A percentile compares a stretch with the other conserved stretches of the same genome.
These are phyloP conservation scores for Spatula clypeata DNA, from an alignment of 2,797 vertebrate species.

Conservation along the genomic window DNA sequence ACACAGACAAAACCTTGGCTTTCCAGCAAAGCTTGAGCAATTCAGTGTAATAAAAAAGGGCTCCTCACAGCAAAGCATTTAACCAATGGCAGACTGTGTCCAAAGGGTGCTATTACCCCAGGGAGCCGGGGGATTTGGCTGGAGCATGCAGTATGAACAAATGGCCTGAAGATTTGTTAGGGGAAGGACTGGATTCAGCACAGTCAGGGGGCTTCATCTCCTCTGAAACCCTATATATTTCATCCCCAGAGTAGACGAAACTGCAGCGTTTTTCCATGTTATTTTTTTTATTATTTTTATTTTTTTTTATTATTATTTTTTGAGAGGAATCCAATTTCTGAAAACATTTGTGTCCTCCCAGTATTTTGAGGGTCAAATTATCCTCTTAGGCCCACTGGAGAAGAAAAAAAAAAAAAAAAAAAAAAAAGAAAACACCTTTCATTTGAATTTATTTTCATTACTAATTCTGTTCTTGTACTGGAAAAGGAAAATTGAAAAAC, in stretches of 20 bases:
- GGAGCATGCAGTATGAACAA: not conserved
- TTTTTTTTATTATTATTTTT: not conserved
- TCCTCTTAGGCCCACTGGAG: not conserved
- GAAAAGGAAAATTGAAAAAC: not conserved
- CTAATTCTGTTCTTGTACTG: not conserved
- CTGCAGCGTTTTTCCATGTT: not conserved
- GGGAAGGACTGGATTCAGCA: not conserved
- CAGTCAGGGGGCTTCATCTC: not conserved
- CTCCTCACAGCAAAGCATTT: conserved; percentile 48
- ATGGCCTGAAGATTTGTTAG: conserved; percentile 20
- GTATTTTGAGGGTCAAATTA: not conserved
- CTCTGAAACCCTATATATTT: not conserved
- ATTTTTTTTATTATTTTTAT: not conserved
- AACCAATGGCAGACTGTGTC: conserved; percentile 37
- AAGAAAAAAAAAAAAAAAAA: not conserved
- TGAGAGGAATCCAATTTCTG: not conserved
- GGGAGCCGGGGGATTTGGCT: not conserved
- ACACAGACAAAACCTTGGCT: conserved; percentile 34
- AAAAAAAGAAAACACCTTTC: not conserved
- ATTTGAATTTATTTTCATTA: conserved; percentile 4
- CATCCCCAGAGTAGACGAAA: not conserved
- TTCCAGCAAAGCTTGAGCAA: conserved; percentile 53
- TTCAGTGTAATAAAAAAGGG: conserved; percentile 54
- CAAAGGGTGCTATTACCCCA: conserved; percentile 49
- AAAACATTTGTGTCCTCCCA: not conserved